Percentiles rank a stretch among this genome's conserved stretches.
Conservation (phyloP, 2,888 invertebrate species). For the Lamellibrachia satsuma region DNA sequence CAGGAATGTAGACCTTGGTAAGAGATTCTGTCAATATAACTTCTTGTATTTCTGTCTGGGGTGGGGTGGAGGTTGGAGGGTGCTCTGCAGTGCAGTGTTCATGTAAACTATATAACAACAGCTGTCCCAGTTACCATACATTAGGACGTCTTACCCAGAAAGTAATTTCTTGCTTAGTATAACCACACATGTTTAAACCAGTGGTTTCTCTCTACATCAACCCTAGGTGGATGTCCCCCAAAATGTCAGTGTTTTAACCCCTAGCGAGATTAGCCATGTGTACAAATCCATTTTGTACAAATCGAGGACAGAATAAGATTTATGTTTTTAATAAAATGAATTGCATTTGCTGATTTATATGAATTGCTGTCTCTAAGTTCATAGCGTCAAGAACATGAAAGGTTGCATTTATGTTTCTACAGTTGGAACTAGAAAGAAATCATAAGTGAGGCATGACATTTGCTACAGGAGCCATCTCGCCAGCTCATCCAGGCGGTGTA, state of each 20-base stretch:
- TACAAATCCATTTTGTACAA: too few relatives aligned
- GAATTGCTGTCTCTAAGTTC: not conserved
- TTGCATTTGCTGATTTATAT: not conserved
- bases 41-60: constrained; percentile 7
- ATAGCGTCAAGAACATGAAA: not conserved
- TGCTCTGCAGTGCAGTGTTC: not conserved
- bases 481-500: too few relatives aligned
- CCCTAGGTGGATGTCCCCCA: too few relatives aligned
- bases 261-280: too few relatives aligned
- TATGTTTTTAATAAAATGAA: too few relatives aligned
- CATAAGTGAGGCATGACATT: not conserved
- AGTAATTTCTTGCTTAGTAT: not conserved
- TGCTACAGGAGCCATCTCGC: not conserved
- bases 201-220: too few relatives aligned
- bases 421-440: not conserved
- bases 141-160: not conserved
- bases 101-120: not conserved
- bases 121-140: not conserved
- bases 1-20: not conserved
- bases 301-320: too few relatives aligned
- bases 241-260: too few relatives aligned
- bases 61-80: not conserved
- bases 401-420: not conserved
- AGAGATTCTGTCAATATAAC: not conserved
- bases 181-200: too few relatives aligned